Conservation (phyloP, 2,888 invertebrate genomes). For the Oegoconia quadripuncta region DNA sequence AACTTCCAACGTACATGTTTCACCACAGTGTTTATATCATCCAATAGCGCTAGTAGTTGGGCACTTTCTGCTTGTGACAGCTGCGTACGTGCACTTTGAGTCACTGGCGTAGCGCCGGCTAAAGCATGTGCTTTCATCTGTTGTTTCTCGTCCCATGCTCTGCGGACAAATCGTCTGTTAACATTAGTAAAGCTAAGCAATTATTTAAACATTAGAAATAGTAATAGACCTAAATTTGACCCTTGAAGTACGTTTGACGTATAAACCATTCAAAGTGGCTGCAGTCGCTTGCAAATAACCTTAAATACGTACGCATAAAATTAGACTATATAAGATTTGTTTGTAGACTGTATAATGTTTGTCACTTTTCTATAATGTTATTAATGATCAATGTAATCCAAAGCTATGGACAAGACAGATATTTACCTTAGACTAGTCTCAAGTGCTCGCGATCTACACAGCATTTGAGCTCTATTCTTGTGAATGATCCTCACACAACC, state of each 20-base stretch:
- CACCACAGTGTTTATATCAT: constrained; percentile 91
- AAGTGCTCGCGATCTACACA: constrained; percentile 92
- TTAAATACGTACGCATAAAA: too few relatives aligned
- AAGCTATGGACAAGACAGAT: constrained; percentile 27
- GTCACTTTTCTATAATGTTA: too few relatives aligned
- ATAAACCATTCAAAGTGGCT: too few relatives aligned
- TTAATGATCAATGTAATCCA: not conserved
- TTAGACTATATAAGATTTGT: too few relatives aligned
- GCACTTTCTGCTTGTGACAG: constrained; percentile 83
- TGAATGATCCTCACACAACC: constrained; percentile 97
- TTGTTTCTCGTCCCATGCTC: constrained; percentile 71
- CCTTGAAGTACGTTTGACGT: too few relatives aligned
- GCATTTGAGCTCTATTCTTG: constrained; percentile 98
- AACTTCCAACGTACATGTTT: constrained; percentile 90
- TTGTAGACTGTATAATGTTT: too few relatives aligned
- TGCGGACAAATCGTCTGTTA: too few relatives aligned
- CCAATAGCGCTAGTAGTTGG: constrained; percentile 88
- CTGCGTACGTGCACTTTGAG: constrained; percentile 34
- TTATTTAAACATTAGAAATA: too few relatives aligned
- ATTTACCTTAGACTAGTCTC: constrained; percentile 89
- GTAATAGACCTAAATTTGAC: too few relatives aligned
- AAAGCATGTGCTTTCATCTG: constrained; percentile 58
- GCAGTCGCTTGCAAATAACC: too few relatives aligned
- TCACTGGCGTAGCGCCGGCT: constrained; percentile 21
- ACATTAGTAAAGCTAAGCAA: too few relatives aligned